These are phyloP conservation scores for Nasua narica DNA, from an alignment of 2,797 vertebrate genomes.

Conservation along the genomic window DNA sequence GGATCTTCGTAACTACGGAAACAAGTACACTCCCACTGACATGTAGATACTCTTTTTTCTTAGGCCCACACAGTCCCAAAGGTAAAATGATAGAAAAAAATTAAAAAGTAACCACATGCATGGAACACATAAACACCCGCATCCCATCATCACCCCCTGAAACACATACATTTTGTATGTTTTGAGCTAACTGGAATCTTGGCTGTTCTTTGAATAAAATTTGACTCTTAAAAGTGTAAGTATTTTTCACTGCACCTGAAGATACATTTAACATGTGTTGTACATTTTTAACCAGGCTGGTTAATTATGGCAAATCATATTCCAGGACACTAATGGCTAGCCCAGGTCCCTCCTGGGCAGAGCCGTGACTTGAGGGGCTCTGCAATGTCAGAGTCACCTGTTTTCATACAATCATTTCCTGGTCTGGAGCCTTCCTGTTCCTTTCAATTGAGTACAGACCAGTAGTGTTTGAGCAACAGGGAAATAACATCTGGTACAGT, in stretches of 20 bases:
- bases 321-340: neutral
- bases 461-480: neutral
- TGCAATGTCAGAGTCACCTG: neutral
- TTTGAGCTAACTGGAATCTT: neutral
- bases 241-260: neutral
- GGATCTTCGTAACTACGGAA: neutral
- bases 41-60: neutral
- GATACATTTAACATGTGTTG: neutral
- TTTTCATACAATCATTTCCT: neutral
- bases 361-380: neutral
- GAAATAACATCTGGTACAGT: neutral
- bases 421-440: neutral
- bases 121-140: neutral
- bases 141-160: too few species aligned
- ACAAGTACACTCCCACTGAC: neutral
- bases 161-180: neutral
- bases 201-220: neutral
- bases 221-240: neutral
- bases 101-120: neutral
- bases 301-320: neutral
- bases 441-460: neutral
- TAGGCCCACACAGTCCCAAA: neutral
- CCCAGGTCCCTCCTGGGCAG: neutral
- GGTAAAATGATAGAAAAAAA: neutral
- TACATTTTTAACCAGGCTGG: neutral